Evolutionary conservation across 2,888 invertebrate genomes (phyloP).

Genomic region (Atethmia centrago): DNA sequence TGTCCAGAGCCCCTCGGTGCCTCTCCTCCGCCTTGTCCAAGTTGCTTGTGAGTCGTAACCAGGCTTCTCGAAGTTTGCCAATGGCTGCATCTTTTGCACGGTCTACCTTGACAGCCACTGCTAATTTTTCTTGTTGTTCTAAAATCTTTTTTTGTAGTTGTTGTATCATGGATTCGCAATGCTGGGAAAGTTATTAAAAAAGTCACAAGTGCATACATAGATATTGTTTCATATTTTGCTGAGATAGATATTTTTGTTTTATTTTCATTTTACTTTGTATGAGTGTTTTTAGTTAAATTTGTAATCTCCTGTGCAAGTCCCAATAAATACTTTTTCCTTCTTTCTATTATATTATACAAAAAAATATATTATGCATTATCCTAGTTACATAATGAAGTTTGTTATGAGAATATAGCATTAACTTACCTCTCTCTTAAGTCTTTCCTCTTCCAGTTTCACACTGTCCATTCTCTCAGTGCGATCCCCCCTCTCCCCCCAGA

Average conservation of each 20-base stretch:
- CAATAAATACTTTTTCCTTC: no score
- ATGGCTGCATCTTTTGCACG: conserved; percentile 94
- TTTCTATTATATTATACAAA: no score
- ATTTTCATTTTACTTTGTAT: no score
- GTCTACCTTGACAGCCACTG: conserved; percentile 95
- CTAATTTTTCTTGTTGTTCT: conserved; percentile 94
- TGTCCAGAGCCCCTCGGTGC: conserved; percentile 85
- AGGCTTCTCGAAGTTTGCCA: conserved; percentile 91
- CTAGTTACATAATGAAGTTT: not conserved
- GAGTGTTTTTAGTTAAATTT: no score
- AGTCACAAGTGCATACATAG: not conserved
- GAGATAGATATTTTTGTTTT: no score
- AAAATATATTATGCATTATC: not conserved
- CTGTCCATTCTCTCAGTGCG: conserved; percentile 80
- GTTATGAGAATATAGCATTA: not conserved
- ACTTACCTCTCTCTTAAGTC: conserved; percentile 93
- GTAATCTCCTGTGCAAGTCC: no score
- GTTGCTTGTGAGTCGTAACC: conserved; percentile 88
- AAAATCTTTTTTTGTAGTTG: conserved; percentile 93
- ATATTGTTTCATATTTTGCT: not conserved
- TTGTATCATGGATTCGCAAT: conserved; percentile 94
- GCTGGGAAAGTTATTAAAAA: conserved; percentile 83
- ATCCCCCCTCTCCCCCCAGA: conserved; percentile 91
- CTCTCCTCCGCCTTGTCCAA: conserved; percentile 87
- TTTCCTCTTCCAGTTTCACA: conserved; percentile 93